Percentiles rank a stretch among this genome's conserved stretches.
phyloP scores from a whole-genome alignment of 2,888 invertebrate species.

The Escarpia spicata region DNA sequence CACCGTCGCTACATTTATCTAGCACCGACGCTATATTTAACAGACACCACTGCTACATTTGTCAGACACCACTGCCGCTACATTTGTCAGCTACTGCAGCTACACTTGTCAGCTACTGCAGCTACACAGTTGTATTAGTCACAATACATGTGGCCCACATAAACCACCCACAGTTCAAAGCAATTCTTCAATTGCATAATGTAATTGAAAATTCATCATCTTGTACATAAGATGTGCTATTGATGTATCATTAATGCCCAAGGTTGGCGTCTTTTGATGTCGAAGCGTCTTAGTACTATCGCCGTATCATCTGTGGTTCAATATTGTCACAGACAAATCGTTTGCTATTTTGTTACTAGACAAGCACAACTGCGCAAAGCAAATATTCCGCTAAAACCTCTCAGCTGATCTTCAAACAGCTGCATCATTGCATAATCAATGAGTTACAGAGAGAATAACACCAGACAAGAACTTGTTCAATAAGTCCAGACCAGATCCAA shows the following conservation, averaged over 20 bases:
- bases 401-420: neutral
- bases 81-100: too few relatives aligned
- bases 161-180: neutral
- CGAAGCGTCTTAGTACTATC: neutral
- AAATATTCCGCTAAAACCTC: neutral
- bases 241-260: neutral
- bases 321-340: neutral
- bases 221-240: neutral
- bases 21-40: neutral
- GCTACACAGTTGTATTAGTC: too few relatives aligned
- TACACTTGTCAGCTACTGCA: too few relatives aligned
- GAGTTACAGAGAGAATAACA: neutral
- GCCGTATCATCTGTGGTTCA: neutral
- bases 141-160: too few relatives aligned
- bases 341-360: neutral
- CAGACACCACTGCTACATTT: neutral
- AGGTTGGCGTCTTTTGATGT: neutral
- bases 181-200: neutral
- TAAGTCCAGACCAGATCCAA: neutral
- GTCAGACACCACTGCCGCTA: neutral
- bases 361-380: neutral
- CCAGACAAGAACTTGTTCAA: neutral
- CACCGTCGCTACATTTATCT: neutral
- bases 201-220: neutral
- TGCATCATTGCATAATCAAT: neutral